A percentile compares a stretch with the other conserved stretches of the same genome.
These are phyloP conservation scores for Nothoprocta perdicaria DNA, from an alignment of 2,113 vertebrate species.

Conservation along the genomic window DNA sequence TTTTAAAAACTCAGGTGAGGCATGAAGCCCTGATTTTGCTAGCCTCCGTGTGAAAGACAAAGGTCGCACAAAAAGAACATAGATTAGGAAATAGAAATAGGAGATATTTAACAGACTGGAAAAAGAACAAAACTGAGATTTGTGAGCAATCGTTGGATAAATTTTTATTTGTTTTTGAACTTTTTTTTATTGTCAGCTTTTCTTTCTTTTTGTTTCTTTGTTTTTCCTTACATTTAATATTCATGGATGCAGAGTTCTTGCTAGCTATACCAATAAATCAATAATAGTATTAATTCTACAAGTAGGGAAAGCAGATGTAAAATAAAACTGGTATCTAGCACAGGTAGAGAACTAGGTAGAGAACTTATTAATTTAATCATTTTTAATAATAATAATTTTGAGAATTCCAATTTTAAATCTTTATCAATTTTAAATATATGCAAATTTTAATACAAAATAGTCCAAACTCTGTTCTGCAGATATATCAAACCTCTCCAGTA, in stretches of 20 bases:
- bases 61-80: not conserved
- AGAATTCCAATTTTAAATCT: not conserved
- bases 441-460: not conserved
- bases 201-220: not conserved
- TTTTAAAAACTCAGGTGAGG: not conserved
- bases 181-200: not conserved
- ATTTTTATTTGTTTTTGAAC: not conserved
- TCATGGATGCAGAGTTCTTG: not conserved
- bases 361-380: not conserved
- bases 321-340: not conserved
- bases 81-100: not conserved
- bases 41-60: not conserved
- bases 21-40: not conserved
- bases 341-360: not conserved
- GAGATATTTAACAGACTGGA: not conserved
- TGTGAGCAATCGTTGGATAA: not conserved
- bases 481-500: not conserved
- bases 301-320: not conserved
- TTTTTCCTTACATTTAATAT: not conserved
- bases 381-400: fast-evolving
- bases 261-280: not conserved
- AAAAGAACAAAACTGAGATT: not conserved
- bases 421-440: not conserved
- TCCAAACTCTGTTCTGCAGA: not conserved
- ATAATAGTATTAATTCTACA: not conserved